Base-by-base conservation (phyloP, 2,113 vertebrate genomes). In the Epinephelus lanceolatus region DNA sequence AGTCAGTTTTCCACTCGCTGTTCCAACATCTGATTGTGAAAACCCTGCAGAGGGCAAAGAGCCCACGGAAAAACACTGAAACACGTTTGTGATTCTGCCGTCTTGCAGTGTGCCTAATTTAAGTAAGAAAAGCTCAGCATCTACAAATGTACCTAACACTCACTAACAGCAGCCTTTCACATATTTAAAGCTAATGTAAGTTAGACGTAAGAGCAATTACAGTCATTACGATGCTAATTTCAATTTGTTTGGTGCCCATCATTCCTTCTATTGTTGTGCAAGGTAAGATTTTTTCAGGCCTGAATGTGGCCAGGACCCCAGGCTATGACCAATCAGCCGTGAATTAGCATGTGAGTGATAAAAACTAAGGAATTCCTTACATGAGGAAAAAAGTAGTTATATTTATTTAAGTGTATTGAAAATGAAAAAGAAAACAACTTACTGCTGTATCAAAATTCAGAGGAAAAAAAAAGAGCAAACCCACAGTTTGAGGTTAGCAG, bases 341-440 rank as follows among this genome's bases (percentile, higher is more conserved):
- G 18, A 83, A 92, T 94, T 93, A 90, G 75, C 88, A 92, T 84
- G 51, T 83, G 79, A 84, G 49, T 87, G 81, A 49, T 66, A 57
- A 13, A 74, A 81, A 73, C 47, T 6, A 59, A 86, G 59, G 9
- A 75, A 42, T 68, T 25, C 12, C 17, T 13, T 21, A 53, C 5
- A 57, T 37, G 19, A 23, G 62, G 21, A 1, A 19, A 23, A 30
- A 10, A 5, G 18, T 42, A 4, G 56, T 30, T 14, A n/a, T 33
- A 78, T 69, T n/a, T 47, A 12, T 70, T 75, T 3, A 1, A 53
- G 17, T 40, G 9, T 83, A 70, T 68, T 55, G 19, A 52, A 51
- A 18, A 55, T 55, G 19, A 52, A 51, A 18, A 55, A 42, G 23
- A 45, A 30, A 13, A 21, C 13, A 37, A 5, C 33, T 42, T 21